Conservation (phyloP, 2,888 invertebrate genomes). For the Dicyrtomina minuta region DNA sequence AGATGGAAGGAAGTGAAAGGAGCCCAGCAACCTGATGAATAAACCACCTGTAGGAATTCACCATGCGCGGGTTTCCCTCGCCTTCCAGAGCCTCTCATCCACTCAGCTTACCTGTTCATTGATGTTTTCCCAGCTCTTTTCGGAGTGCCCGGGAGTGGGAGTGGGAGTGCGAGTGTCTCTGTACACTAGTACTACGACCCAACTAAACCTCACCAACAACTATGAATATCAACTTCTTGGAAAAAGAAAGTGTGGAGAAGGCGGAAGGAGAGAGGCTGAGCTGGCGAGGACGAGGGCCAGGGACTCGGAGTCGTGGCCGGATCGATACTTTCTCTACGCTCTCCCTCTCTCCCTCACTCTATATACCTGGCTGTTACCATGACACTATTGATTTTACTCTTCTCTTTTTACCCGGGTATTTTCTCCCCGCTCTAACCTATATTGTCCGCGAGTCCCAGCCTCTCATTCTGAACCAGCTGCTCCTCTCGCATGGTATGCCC, state of each 20-base stretch:
- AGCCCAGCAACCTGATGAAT: constrained; percentile 46
- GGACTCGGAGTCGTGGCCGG: neutral
- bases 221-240: neutral
- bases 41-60: constrained; percentile 50
- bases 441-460: neutral
- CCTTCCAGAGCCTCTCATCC: neutral
- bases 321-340: constrained; percentile 25
- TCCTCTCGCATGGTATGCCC: neutral
- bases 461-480: neutral
- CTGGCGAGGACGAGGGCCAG: neutral
- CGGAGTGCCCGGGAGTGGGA: too few species aligned
- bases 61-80: constrained; percentile 29
- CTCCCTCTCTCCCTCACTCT: neutral
- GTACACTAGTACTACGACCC: too few species aligned
- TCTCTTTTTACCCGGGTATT: constrained; percentile 30
- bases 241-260: too few species aligned
- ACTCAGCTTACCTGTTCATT: constrained; percentile 25
- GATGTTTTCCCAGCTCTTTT: constrained; percentile 24
- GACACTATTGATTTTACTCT: constrained; percentile 22
- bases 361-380: constrained; percentile 33
- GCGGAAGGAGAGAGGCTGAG: too few species aligned
- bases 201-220: too few species aligned
- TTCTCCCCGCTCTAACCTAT: constrained; percentile 3
- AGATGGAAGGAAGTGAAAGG: constrained; percentile 2
- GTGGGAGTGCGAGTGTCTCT: too few species aligned